phyloP scores from a whole-genome alignment of 2,888 invertebrate species.

The Lypha dubia region DNA sequence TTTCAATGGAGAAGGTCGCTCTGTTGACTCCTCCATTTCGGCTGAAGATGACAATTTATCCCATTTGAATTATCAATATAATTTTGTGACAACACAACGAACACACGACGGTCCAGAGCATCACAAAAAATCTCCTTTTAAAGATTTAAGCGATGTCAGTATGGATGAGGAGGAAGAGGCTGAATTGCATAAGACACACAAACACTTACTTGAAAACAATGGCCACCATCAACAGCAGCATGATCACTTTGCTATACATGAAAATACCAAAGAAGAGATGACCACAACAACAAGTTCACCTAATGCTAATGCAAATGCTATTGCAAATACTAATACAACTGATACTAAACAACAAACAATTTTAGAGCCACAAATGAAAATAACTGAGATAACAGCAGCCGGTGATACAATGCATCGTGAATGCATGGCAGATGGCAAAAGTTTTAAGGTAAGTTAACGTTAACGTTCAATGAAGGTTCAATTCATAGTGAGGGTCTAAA shows the following conservation, averaged over 20 bases:
- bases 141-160: slow-evolving; percentile 91
- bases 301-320: slow-evolving; percentile 76
- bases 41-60: slow-evolving; percentile 74
- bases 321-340: slow-evolving; percentile 4
- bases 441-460: slow-evolving; percentile 84
- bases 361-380: slow-evolving; percentile 78
- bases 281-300: slow-evolving; percentile 33
- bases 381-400: slow-evolving; percentile 79
- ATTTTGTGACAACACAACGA: slow-evolving; percentile 77
- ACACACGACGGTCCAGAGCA: slow-evolving; percentile 65
- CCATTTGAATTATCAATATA: slow-evolving; percentile 73
- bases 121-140: slow-evolving; percentile 76
- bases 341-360: slow-evolving; percentile 35
- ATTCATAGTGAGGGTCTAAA: neutral
- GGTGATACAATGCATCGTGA: slow-evolving; percentile 79
- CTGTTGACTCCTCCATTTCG: slow-evolving; percentile 73
- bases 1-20: slow-evolving; percentile 79
- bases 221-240: slow-evolving; percentile 52
- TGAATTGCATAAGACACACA: slow-evolving; percentile 54
- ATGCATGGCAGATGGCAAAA: slow-evolving; percentile 83
- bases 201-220: slow-evolving; percentile 54
- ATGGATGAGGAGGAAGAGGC: slow-evolving; percentile 85
- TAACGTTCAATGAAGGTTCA: neutral
- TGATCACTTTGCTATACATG: slow-evolving; percentile 63
- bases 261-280: slow-evolving; percentile 61